Evolutionary conservation across 2,113 vertebrate genomes (phyloP).

Genomic region (Poicephalus meyeri): DNA sequence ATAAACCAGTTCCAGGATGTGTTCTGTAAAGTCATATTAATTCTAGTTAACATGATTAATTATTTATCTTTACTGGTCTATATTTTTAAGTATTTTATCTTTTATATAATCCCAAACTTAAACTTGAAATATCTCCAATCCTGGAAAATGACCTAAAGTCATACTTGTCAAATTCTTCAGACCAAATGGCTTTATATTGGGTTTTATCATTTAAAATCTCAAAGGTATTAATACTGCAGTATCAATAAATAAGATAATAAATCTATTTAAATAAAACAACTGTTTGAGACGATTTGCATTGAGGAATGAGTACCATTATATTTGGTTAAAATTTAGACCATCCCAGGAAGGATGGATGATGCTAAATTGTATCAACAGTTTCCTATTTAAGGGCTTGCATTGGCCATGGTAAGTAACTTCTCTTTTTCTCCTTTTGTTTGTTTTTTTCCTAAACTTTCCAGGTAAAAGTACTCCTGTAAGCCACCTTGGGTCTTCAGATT

Average conservation of each 20-base stretch:
- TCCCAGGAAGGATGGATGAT: neutral
- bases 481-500: conserved; percentile 82
- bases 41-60: neutral
- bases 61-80: neutral
- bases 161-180: neutral
- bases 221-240: neutral
- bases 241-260: neutral
- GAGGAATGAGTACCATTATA: neutral
- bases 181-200: neutral
- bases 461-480: conserved; percentile 95
- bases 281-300: neutral
- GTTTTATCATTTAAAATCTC: neutral
- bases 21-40: neutral
- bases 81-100: neutral
- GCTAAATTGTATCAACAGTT: neutral
- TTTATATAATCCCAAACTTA: neutral
- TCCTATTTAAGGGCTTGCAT: conserved; percentile 16
- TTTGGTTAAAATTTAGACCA: neutral
- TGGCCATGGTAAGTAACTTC: conserved; percentile 73
- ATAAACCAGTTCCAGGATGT: neutral
- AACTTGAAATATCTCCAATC: neutral
- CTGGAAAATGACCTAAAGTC: neutral
- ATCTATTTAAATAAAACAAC: neutral
- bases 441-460: conserved; percentile 73
- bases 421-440: conserved; percentile 49